Conservation (phyloP, 2,888 invertebrate species). For the Drosophila quinaria region DNA sequence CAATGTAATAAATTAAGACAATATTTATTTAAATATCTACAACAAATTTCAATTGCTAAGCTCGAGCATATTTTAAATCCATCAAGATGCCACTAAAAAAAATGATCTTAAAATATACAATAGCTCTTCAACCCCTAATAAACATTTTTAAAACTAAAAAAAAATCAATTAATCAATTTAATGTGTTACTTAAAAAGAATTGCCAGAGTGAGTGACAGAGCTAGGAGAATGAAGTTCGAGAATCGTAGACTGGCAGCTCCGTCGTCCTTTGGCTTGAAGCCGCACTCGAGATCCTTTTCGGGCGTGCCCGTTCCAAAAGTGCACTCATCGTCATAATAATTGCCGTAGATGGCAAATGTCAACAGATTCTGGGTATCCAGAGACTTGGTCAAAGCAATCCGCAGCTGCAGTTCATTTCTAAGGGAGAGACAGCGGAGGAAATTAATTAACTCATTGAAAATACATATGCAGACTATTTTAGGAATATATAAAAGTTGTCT, state of each 20-base stretch:
- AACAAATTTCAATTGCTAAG: not conserved
- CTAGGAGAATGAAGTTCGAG: slow-evolving; percentile 4
- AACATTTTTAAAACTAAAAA: not conserved
- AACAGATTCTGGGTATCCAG: slow-evolving; percentile 59
- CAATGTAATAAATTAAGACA: too few species aligned
- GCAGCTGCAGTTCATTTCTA: slow-evolving; percentile 38
- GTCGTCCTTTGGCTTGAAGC: slow-evolving; percentile 24
- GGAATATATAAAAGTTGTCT: too few species aligned
- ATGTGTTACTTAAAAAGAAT: not conserved
- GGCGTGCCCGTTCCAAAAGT: slow-evolving; percentile 40
- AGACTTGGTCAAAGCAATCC: slow-evolving; percentile 46
- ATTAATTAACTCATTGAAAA: too few species aligned
- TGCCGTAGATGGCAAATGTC: slow-evolving; percentile 79
- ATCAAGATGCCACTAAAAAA: not conserved
- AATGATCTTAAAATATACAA: not conserved
- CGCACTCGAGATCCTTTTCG: slow-evolving; percentile 47
- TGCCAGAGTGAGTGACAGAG: not conserved
- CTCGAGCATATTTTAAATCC: not conserved
- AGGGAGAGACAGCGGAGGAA: not conserved
- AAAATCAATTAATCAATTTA: not conserved
- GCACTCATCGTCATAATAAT: slow-evolving; percentile 73
- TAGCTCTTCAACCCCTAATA: not conserved
- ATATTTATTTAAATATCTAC: not conserved
- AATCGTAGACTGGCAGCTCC: slow-evolving; percentile 23
- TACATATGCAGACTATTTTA: too few species aligned